A percentile compares a stretch with the other conserved stretches of the same genome.
Evolutionary conservation across 2,113 vertebrate species (phyloP).

Genomic region (Rynchops niger): DNA sequence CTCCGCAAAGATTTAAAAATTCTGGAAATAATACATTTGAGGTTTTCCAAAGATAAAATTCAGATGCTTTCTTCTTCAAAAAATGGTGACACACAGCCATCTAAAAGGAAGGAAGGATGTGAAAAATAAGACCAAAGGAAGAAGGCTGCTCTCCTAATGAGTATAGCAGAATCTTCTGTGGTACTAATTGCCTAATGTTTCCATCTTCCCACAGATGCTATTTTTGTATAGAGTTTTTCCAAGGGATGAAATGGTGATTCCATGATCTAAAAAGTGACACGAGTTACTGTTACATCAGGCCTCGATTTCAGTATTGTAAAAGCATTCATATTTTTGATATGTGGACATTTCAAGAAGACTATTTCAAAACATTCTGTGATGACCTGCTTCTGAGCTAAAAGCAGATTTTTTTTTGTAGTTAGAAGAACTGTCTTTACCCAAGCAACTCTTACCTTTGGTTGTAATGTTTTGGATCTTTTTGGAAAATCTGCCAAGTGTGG

Average conservation of each 20-base stretch:
- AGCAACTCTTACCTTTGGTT: not conserved
- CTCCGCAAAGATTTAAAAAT: not conserved
- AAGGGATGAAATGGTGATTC: not conserved
- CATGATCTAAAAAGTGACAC: not conserved
- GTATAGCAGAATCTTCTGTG: not conserved
- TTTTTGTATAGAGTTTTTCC: slow-evolving; percentile 9
- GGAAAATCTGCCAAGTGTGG: not conserved
- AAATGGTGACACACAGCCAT: not conserved
- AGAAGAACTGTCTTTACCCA: not conserved
- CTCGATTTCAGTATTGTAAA: not conserved
- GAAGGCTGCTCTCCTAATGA: slow-evolving; percentile 6
- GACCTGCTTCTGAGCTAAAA: not conserved
- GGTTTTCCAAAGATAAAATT: slow-evolving; percentile 16
- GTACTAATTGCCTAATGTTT: not conserved
- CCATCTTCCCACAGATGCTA: not conserved
- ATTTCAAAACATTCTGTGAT: not conserved
- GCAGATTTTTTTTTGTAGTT: not conserved
- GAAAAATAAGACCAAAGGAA: slow-evolving; percentile 49
- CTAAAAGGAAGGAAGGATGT: slow-evolving; percentile 57
- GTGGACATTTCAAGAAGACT: not conserved
- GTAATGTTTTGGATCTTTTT: not conserved
- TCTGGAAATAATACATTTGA: not conserved
- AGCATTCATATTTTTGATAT: not conserved
- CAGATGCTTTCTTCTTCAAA: not conserved
- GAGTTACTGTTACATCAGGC: not conserved